phyloP scores from a whole-genome alignment of 2,797 vertebrate species.

The Lacerta viridis region DNA sequence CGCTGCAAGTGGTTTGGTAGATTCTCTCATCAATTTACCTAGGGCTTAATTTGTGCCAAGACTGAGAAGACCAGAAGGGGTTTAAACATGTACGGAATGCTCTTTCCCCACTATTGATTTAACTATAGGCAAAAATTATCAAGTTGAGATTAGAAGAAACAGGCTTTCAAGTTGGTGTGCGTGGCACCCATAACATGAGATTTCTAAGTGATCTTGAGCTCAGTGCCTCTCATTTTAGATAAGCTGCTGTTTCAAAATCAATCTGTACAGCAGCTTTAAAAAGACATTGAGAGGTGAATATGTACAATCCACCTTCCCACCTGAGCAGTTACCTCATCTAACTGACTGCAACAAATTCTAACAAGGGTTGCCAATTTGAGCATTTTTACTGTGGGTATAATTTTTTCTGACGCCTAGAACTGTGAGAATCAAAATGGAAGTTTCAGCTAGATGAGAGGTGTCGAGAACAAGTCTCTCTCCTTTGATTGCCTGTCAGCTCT shows the following conservation, averaged over 20 bases:
- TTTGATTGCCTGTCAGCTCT: no score
- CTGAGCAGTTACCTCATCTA: neutral
- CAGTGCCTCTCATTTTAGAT: neutral
- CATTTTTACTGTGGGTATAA: conserved; percentile 8
- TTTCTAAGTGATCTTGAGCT: no score
- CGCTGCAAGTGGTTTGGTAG: neutral
- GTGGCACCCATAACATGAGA: no score
- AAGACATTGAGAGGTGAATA: neutral
- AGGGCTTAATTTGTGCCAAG: neutral
- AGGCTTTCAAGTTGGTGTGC: neutral
- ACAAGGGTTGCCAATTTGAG: neutral
- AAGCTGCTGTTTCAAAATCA: neutral
- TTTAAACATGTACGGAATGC: no score
- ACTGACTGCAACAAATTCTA: neutral
- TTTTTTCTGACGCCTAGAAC: neutral
- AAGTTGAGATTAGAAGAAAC: no score
- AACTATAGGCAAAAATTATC: no score
- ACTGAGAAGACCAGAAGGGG: no score
- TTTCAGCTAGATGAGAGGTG: no score
- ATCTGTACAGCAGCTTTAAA: neutral
- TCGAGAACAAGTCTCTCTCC: no score
- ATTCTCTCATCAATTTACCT: neutral
- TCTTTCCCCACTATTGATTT: no score
- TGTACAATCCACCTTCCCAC: neutral
- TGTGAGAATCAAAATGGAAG: no score